Evolutionary conservation across 2,888 invertebrate genomes (phyloP), one percentile per base, ranked within the genome.

Genomic region (Hypena proboscidalis): DNA sequence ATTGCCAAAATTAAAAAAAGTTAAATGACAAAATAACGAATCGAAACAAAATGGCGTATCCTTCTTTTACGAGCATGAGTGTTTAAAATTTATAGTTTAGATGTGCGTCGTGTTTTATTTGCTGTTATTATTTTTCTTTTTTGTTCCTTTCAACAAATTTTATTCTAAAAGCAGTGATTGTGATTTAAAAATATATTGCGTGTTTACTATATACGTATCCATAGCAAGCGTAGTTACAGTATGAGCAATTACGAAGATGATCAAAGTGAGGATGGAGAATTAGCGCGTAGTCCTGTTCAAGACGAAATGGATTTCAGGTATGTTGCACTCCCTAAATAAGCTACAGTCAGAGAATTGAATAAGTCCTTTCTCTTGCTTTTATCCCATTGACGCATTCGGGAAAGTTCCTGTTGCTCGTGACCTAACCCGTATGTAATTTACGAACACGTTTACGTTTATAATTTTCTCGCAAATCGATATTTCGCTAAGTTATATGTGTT

Each of bases 211-310:
- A 29, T 35, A 29, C 31, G 35, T 40, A 37, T 13, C 19, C 19
- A n/a, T 25, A 17, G n/a, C 6, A 20, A 8, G 2, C 9, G 10
- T 10, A 41, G 36, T 48, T 44, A 32, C 39, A 80, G 52, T 64
- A 91, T 91, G 91, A 91, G 89, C 80, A 90, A 90, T 82, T 91
- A 90, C 80, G 90, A 91, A 48, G 95, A 95, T 77, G 95, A 95
- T 75, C 95, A 95, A 89, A 96, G 96, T 83, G 96, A 96, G 88
- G 96, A 96, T 86, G 96, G 96, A 59, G 96, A 96, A 92, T 91
- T 96, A 78, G 93, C 93, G 66, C 94, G 94, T 74, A 96, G 95
- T 80, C 96, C 96, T 63, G 83, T 92, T 60, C 83, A 91, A 74
- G 91, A 93, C 76, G 92, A 93, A 81, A 92, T 89, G 85, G 90